Evolutionary conservation across 2,113 vertebrate species (phyloP).

Genomic region (Ceratotherium simum): DNA sequence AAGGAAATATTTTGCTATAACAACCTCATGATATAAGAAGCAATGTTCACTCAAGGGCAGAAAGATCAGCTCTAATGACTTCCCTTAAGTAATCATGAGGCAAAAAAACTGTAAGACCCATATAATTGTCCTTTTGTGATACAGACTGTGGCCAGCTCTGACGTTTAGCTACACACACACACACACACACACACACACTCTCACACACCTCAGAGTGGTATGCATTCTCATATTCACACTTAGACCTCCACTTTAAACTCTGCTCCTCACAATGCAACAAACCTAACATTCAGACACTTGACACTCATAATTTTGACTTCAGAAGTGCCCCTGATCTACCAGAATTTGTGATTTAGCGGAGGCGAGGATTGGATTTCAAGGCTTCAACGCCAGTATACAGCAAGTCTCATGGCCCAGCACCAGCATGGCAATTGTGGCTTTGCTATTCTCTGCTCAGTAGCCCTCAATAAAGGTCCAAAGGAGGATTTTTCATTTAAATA

Average conservation of each 20-base stretch:
- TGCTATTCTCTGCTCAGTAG: neutral
- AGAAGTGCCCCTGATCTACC: neutral
- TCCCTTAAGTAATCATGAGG: neutral
- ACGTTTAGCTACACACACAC: neutral
- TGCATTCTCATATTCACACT: neutral
- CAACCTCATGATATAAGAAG: neutral
- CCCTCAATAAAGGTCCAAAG: neutral
- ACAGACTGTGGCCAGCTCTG: neutral
- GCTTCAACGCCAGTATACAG: accelerated
- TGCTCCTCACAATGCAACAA: neutral
- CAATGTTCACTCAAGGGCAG: neutral
- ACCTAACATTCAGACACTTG: neutral
- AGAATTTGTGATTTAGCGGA: neutral
- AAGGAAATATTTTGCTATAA: neutral
- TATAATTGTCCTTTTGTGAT: neutral
- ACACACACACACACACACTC: too few relatives aligned
- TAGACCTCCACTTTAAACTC: neutral
- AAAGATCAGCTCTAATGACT: neutral
- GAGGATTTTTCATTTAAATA: neutral
- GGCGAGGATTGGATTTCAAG: neutral
- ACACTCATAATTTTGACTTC: neutral
- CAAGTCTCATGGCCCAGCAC: neutral
- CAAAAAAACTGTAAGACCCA: neutral
- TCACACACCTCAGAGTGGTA: too few relatives aligned
- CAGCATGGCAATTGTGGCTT: accelerated